Evolutionary conservation across 1,140 invertebrate species (phyloP), one percentile per base, ranked within the genome.

Genomic region (Hesperophylax magnus): DNA sequence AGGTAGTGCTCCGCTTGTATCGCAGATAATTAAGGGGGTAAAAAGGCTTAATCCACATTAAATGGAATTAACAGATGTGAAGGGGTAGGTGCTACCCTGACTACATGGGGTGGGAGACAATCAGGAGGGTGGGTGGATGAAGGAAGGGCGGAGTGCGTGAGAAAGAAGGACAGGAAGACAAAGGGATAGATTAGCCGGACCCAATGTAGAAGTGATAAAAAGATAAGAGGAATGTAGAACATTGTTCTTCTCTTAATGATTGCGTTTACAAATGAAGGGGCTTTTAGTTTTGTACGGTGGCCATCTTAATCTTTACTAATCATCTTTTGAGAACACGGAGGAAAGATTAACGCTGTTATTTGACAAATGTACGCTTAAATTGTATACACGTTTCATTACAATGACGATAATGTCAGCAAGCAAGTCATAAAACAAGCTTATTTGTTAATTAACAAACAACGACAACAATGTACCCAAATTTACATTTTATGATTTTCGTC

Each of bases 41-140:
- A 69, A 69, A 52, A 69, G 65, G 65, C 65, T 52, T 69, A 52
- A 39, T 69, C 9, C 65, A 22, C 17, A 69, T 69, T 69, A 69
- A 69, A 52, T 22, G 65, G 65, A 69, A 69, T 69, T 52, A 69
- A 47, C 65, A 52, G 27, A 31, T 65, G 61, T 27, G 27, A 22
- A 27, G 27, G 61, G 61, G 61, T 27, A n/a, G 17, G 54, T n/a
- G 17, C n/a, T 54, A 18, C 14, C 6, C 54, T n/a, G 17, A 5
- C 3, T 56, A 9, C 17, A n/a, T 17, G 65, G 34, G 34, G 31
- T n/a, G 20, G 17, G 7, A 14, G 9, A 52, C 20, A 34, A n/a
- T n/a, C 65, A 20, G 58, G 56, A 14, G n/a, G 17, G 58, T 1
- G 7, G 58, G 20, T 3, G 58, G 58, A 47, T 11, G 9, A 11